Conservation (phyloP, 1,140 invertebrate species). For the Stegodyphus mimosarum region DNA sequence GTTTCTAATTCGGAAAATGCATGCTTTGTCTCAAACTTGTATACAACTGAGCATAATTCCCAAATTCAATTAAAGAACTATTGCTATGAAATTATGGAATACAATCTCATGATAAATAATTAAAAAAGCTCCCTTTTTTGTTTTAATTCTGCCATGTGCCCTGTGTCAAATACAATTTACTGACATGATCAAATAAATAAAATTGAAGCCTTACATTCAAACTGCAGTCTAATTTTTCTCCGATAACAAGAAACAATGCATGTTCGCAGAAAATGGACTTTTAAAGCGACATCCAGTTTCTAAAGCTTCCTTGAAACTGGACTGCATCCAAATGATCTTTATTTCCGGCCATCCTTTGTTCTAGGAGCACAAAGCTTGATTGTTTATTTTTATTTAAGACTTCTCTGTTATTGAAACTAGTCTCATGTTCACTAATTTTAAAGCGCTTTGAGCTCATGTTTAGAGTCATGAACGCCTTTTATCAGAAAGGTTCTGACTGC, state of each 20-base stretch:
- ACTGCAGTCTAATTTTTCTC: slow-evolving; percentile 33
- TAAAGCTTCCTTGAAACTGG: slow-evolving; percentile 21
- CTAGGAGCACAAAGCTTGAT: not conserved
- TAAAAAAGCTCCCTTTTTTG: too few relatives aligned
- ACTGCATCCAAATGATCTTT: slow-evolving; percentile 35
- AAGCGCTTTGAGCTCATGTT: too few relatives aligned
- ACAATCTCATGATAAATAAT: too few relatives aligned
- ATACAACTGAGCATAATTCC: too few relatives aligned
- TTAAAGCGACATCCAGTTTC: slow-evolving; percentile 15
- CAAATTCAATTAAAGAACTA: too few relatives aligned
- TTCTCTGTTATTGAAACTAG: not conserved
- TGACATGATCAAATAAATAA: slow-evolving; percentile 30
- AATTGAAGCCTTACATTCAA: slow-evolving; percentile 26
- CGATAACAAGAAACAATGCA: slow-evolving; percentile 48
- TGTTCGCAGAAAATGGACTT: slow-evolving; percentile 26
- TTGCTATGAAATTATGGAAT: too few relatives aligned
- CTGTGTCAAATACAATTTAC: not conserved
- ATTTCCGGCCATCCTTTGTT: not conserved
- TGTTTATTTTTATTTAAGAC: slow-evolving; percentile 44
- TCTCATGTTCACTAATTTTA: too few relatives aligned
- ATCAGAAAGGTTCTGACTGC: too few relatives aligned
- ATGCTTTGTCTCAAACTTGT: too few relatives aligned
- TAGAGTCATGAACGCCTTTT: too few relatives aligned
- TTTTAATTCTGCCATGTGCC: too few relatives aligned
- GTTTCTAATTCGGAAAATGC: too few relatives aligned